Evolutionary conservation across 1,140 invertebrate genomes (phyloP), one percentile per base, ranked within the genome.

Genomic region (Ostrea edulis): DNA sequence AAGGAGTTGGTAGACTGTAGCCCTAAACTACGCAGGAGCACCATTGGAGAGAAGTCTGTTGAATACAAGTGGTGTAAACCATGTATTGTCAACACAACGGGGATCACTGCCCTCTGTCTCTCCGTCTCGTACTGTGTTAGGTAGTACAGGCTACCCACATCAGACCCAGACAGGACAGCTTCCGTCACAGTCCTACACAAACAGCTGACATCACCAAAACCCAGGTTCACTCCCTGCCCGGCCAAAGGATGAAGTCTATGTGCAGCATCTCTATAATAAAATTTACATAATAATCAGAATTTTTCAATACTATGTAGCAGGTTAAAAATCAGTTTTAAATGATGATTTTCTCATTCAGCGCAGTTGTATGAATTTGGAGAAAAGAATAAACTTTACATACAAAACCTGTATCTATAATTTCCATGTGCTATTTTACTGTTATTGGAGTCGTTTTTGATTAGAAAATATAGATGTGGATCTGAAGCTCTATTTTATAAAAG

Each of bases 191-290:
- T 93, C 82, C 97, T 93, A 12, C 96, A 96, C 0, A 99, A 95
- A 90, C 96, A 96, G 17, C 95, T 93, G 0, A 99, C 97, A 95
- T 99, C 99, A 35, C 97, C 98, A 95, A 99, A 99, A 7, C 99
- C 99, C 71, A 99, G 95, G 96, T 99, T 99, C 0, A 99, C 98
- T 14, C 99, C 99, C 95, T 99, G 98, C 0, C 99, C 99, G 77
- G 99, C 99, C 83, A 99, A 94, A 0, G 99, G 99, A 96, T 99
- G 99, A 58, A 99, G 96, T 93, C 98, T 96, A 95, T 99, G 99
- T 11, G 98, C 98, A 55, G 99, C 98, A 96, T 99, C 99, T 20
- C 98, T 95, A 88, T 82, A 92, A 92, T 83, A 71, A 65, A 71
- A 65, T 53, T n/a, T 22, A 52, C 12, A 25, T 35, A n/a, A n/a